Percentiles rank a stretch among this genome's conserved stretches.
Evolutionary conservation across 2,888 invertebrate genomes (phyloP).

Genomic region (Lapara coniferarum): DNA sequence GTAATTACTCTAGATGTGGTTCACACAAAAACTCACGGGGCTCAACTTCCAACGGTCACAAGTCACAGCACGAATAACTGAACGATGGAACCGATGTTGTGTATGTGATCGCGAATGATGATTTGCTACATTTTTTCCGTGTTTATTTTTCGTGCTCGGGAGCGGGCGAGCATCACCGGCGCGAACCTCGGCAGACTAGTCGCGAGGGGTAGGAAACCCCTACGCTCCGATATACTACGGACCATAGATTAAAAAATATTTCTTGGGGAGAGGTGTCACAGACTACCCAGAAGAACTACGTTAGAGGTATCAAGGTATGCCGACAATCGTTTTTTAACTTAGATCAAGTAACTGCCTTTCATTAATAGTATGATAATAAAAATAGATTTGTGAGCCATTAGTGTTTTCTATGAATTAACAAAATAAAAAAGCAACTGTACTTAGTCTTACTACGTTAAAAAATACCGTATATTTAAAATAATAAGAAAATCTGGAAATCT

Average conservation of each 20-base stretch:
- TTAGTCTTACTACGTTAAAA: too few species aligned
- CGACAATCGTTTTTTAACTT: too few species aligned
- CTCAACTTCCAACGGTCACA: constrained; percentile 32
- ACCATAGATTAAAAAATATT: constrained; percentile 53
- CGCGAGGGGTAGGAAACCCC: constrained; percentile 67
- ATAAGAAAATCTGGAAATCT: too few species aligned
- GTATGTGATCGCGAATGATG: constrained; percentile 37
- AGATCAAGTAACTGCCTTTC: too few species aligned
- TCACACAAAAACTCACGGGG: constrained; percentile 37
- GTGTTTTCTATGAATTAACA: too few species aligned
- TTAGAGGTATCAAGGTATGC: background rate
- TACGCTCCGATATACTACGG: constrained; percentile 72
- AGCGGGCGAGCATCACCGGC: constrained; percentile 44
- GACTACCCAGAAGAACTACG: too few species aligned
- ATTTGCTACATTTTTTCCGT: constrained; percentile 67
- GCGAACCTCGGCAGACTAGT: constrained; percentile 62
- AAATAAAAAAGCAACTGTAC: too few species aligned
- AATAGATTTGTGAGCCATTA: too few species aligned
- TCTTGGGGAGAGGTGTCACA: background rate
- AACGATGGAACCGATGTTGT: background rate
- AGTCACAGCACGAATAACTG: constrained; percentile 28
- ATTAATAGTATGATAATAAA: too few species aligned
- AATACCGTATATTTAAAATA: too few species aligned
- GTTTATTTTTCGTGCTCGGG: constrained; percentile 51
- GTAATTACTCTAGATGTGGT: constrained; percentile 44